Evolutionary conservation across 1,140 invertebrate species (phyloP).

Genomic region (Drosophila sulfurigaster): DNA sequence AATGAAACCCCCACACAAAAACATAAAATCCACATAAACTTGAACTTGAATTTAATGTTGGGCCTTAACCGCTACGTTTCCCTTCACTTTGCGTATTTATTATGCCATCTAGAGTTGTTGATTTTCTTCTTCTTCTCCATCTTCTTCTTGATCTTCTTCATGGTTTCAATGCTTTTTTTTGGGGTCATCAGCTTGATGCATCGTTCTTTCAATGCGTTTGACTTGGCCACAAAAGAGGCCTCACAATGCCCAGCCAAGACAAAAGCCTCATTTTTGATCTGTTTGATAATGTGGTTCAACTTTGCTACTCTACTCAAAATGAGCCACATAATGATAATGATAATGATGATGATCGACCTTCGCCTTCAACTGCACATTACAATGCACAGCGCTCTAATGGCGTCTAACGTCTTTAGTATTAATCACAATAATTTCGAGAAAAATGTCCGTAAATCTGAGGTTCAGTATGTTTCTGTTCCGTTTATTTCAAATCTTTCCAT

Average conservation of each 20-base stretch:
- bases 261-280: conserved; percentile 42
- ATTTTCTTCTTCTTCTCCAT: conserved; percentile 4
- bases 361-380: conserved; percentile 77
- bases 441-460: conserved; percentile 57
- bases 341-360: conserved; percentile 65
- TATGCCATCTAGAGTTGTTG: conserved; percentile 29
- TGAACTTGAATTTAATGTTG: conserved; percentile 55
- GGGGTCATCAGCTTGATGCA: conserved; percentile 44
- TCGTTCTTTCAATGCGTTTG: conserved; percentile 36
- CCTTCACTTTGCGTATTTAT: conserved; percentile 53
- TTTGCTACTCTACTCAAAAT: conserved; percentile 32
- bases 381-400: conserved; percentile 56
- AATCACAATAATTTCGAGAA: conserved; percentile 55
- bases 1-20: background rate
- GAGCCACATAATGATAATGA: conserved; percentile 40
- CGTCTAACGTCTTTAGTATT: conserved; percentile 48
- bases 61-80: conserved; percentile 50
- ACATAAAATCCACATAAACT: conserved; percentile 37
- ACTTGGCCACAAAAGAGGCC: conserved; percentile 56
- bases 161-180: conserved; percentile 37
- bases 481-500: conserved; percentile 6
- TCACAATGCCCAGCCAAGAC: conserved; percentile 34
- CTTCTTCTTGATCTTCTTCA: conserved; percentile 14
- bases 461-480: conserved; percentile 13
- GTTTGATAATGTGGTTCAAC: conserved; percentile 63